phyloP scores from a whole-genome alignment of 2,113 vertebrate species.

The Apus apus region DNA sequence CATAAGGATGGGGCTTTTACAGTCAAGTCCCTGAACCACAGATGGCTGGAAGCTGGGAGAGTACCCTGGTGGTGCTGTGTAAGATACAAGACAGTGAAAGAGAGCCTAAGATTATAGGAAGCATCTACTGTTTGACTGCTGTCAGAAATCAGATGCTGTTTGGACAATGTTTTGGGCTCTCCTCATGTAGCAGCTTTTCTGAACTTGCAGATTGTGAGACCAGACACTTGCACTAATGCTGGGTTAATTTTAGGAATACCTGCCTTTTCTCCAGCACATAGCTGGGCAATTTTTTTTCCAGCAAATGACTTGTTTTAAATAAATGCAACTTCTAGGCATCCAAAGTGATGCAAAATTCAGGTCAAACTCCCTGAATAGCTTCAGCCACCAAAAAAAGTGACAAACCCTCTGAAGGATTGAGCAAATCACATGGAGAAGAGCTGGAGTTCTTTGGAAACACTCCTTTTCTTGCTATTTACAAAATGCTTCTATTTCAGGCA shows the following conservation, averaged over 20 bases:
- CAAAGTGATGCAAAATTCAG: slow-evolving; percentile 7
- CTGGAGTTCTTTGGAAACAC: neutral
- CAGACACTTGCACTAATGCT: neutral
- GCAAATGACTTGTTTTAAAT: neutral
- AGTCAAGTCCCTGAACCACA: neutral
- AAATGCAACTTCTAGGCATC: neutral
- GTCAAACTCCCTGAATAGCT: slow-evolving; percentile 28
- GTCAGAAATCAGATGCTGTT: neutral
- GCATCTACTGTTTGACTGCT: neutral
- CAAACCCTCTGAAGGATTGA: neutral
- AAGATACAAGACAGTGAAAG: neutral
- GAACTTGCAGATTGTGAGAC: neutral
- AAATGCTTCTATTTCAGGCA: neutral
- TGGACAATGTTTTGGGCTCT: neutral
- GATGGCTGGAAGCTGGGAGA: neutral
- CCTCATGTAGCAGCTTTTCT: neutral
- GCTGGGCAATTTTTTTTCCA: neutral
- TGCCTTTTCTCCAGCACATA: neutral
- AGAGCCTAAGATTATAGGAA: neutral
- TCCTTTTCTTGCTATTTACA: neutral
- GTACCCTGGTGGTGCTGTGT: neutral
- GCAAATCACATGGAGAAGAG: neutral
- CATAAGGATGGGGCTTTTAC: neutral
- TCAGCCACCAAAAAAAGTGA: neutral
- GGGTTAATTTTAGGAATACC: neutral